Conservation (phyloP, 1,140 invertebrate genomes). For the Pararge aegeria region DNA sequence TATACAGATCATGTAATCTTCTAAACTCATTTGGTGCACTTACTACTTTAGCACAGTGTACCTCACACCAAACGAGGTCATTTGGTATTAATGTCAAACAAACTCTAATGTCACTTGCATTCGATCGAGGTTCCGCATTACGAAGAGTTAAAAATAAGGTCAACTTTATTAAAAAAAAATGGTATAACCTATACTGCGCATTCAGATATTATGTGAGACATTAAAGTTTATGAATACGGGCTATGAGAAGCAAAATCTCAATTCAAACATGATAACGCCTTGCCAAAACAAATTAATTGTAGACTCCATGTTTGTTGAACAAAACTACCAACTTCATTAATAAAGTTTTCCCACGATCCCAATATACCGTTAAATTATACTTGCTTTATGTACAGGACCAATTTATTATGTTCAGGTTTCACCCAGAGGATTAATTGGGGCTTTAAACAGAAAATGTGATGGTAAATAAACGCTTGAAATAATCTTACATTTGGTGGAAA, state of each 20-base stretch:
- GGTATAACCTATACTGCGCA: no score
- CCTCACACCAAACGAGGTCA: no score
- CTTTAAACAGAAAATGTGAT: conserved; percentile 1
- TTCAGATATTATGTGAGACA: no score
- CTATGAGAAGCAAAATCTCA: neutral
- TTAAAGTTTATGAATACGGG: no score
- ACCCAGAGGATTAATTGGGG: conserved; percentile 8
- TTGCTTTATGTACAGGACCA: conserved; percentile 3
- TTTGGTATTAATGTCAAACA: no score
- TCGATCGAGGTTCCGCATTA: no score
- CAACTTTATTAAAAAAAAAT: no score
- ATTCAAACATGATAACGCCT: neutral
- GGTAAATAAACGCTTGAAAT: conserved; percentile 3
- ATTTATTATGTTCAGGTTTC: conserved; percentile 6
- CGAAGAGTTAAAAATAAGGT: no score
- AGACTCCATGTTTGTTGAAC: neutral
- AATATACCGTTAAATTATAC: conserved; percentile 7
- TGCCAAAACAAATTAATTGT: neutral
- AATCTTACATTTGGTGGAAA: conserved; percentile 5
- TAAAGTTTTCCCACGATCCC: conserved; percentile 8
- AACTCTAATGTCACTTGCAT: no score
- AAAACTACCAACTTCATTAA: conserved; percentile 9
- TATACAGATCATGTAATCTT: no score
- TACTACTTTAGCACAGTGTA: no score
- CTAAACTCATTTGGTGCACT: no score